Evolutionary conservation across 2,888 invertebrate species (phyloP).

Genomic region (Drosophila kuntzei): DNA sequence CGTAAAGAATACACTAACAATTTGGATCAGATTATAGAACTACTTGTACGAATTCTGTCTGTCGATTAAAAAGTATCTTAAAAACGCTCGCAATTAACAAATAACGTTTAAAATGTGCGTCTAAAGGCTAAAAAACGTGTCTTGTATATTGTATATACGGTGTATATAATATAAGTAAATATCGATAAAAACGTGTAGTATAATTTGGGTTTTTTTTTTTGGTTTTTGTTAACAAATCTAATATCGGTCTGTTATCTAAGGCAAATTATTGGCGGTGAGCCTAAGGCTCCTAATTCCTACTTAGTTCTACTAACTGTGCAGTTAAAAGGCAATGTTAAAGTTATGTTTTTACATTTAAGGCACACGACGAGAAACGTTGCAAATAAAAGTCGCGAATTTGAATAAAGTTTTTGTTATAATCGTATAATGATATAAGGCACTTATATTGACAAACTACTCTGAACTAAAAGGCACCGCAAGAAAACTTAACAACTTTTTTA

Average conservation of each 20-base stretch:
- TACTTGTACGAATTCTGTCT: slow-evolving; percentile 9
- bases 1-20: slow-evolving; percentile 59
- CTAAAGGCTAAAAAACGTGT: slow-evolving; percentile 39
- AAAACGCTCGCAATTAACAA: slow-evolving; percentile 54
- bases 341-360: slow-evolving; percentile 55
- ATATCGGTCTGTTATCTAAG: slow-evolving; percentile 49
- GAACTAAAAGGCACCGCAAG: slow-evolving; percentile 49
- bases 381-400: slow-evolving; percentile 40
- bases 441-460: slow-evolving; percentile 35
- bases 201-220: slow-evolving; percentile 29
- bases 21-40: slow-evolving; percentile 24
- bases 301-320: slow-evolving; percentile 18
- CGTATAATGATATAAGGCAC: slow-evolving; percentile 57
- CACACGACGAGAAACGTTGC: slow-evolving; percentile 63
- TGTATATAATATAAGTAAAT: slow-evolving; percentile 36
- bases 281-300: slow-evolving; percentile 44
- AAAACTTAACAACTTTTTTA: slow-evolving; percentile 59
- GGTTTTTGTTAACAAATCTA: slow-evolving; percentile 11
- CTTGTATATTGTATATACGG: slow-evolving; percentile 49
- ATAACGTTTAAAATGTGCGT: slow-evolving; percentile 43
- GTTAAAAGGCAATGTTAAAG: slow-evolving; percentile 25
- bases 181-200: slow-evolving; percentile 43
- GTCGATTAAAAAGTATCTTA: slow-evolving; percentile 54
- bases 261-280: slow-evolving; percentile 70
- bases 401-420: not conserved